phyloP scores from a whole-genome alignment of 2,888 invertebrate species.

The Coenonympha arcania region DNA sequence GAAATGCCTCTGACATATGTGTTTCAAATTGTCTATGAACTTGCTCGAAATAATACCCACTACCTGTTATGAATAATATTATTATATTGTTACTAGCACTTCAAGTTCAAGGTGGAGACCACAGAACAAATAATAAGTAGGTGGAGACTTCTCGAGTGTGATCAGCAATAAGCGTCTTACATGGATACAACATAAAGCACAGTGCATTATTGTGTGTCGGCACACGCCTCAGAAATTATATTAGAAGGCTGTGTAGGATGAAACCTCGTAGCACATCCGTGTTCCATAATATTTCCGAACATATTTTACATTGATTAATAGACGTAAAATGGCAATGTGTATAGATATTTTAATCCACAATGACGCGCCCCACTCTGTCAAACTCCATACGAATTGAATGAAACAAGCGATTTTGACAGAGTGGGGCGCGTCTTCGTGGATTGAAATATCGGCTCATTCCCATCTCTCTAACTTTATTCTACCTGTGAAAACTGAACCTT shows the following conservation, averaged over 20 bases:
- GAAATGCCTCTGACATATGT: too few relatives aligned
- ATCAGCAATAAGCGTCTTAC: background rate
- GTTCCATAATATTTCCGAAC: background rate
- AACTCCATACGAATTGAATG: too few relatives aligned
- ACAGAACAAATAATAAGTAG: too few relatives aligned
- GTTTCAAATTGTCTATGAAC: background rate
- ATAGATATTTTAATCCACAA: too few relatives aligned
- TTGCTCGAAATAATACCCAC: background rate
- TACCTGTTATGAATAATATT: background rate
- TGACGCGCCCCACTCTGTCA: too few relatives aligned
- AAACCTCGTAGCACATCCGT: background rate
- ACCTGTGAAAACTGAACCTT: too few relatives aligned
- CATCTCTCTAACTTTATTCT: too few relatives aligned
- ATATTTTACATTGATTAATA: too few relatives aligned
- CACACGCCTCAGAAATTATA: background rate
- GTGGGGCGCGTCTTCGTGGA: too few relatives aligned
- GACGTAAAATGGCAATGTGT: too few relatives aligned
- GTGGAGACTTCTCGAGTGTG: background rate
- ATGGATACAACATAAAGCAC: background rate
- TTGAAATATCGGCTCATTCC: too few relatives aligned
- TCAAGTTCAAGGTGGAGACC: slow-evolving; percentile 1
- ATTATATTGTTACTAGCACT: background rate
- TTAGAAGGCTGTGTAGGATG: background rate
- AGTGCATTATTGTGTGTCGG: background rate
- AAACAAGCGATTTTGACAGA: too few relatives aligned